Conservation (phyloP, 1,140 invertebrate species). For the Wasmannia auropunctata region DNA sequence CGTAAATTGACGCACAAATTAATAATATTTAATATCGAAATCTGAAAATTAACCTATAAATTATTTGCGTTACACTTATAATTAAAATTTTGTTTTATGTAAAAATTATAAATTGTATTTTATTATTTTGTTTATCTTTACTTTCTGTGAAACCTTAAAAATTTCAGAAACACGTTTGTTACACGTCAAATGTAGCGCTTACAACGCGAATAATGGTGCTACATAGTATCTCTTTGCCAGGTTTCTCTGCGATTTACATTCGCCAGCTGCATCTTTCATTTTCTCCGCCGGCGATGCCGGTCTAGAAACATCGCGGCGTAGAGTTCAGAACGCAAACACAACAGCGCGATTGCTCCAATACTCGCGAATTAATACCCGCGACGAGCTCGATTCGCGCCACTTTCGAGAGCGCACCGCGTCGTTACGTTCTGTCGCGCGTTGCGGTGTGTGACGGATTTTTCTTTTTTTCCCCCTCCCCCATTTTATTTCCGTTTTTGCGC, state of each 20-base stretch:
- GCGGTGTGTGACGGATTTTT: conserved; percentile 37
- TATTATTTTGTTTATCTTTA: background rate
- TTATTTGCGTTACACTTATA: background rate
- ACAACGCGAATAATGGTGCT: background rate
- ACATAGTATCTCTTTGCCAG: background rate
- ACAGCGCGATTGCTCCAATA: conserved; percentile 23
- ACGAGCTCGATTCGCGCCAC: conserved; percentile 35
- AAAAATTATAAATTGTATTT: background rate
- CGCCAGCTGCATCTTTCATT: conserved; percentile 11
- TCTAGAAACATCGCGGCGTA: background rate
- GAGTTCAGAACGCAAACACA: background rate
- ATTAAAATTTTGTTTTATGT: background rate
- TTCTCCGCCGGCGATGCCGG: background rate
- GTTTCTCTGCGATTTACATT: background rate
- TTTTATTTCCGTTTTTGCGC: conserved; percentile 52
- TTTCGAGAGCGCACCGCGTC: background rate
- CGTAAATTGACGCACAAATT: background rate
- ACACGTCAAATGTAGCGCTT: background rate
- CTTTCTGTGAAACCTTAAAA: background rate
- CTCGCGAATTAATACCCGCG: conserved; percentile 12
- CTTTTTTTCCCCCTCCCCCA: conserved; percentile 17
- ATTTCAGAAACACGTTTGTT: background rate
- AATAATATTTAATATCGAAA: background rate
- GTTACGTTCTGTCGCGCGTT: conserved; percentile 14
- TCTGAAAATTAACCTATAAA: background rate